phyloP scores from a whole-genome alignment of 2,888 invertebrate species.

The Torymus tubicola region DNA sequence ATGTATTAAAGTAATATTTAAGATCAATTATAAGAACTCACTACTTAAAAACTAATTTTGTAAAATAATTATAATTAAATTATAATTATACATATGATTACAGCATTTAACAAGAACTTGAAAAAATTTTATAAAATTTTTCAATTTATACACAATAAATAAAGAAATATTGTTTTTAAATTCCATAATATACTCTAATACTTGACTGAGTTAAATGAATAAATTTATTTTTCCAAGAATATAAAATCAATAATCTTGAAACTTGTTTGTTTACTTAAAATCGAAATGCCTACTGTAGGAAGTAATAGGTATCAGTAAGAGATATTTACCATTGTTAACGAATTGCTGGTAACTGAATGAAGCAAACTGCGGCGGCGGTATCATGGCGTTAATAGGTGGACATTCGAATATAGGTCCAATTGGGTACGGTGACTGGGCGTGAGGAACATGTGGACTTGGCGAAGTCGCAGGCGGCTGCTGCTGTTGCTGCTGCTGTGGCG shows the following conservation, averaged over 20 bases:
- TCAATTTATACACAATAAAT: too few relatives aligned
- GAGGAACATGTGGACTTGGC: slow-evolving; percentile 58
- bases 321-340: slow-evolving; percentile 76
- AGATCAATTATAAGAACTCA: neutral
- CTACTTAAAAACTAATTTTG: neutral
- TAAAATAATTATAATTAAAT: neutral
- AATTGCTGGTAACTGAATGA: slow-evolving; percentile 80
- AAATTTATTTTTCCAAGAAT: too few relatives aligned
- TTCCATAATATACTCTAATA: too few relatives aligned
- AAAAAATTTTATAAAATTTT: too few relatives aligned
- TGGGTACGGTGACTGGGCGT: slow-evolving; percentile 70
- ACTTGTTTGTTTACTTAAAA: too few relatives aligned
- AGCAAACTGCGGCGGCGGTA: slow-evolving; percentile 74
- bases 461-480: slow-evolving; percentile 54
- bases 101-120: too few relatives aligned
- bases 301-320: too few relatives aligned
- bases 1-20: too few relatives aligned
- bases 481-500: slow-evolving; percentile 4
- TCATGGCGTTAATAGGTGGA: slow-evolving; percentile 71
- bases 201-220: too few relatives aligned
- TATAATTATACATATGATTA: neutral
- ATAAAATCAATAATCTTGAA: too few relatives aligned
- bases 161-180: too few relatives aligned
- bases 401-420: slow-evolving; percentile 74
- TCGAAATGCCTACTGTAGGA: too few relatives aligned